phyloP scores from a whole-genome alignment of 2,113 vertebrate genomes.

The Capreolus pygargus region DNA sequence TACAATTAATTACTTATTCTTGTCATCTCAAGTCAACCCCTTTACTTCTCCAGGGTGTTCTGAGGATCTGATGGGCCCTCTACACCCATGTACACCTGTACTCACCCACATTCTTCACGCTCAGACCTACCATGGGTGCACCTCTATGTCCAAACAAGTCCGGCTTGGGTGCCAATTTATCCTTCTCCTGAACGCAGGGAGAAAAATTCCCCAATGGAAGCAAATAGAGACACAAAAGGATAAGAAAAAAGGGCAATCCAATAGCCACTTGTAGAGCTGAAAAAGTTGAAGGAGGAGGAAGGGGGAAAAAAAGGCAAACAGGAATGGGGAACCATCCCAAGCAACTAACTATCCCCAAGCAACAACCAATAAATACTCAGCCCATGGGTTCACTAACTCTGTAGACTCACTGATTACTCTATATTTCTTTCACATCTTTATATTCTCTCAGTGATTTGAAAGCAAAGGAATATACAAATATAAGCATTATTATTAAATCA shows the following conservation, averaged over 20 bases:
- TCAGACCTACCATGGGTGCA: constrained; percentile 90
- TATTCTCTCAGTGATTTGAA: background rate
- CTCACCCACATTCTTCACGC: background rate
- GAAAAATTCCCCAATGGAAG: constrained; percentile 93
- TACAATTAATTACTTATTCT: background rate
- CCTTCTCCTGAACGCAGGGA: constrained; percentile 89
- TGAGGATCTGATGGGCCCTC: background rate
- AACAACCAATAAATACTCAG: background rate
- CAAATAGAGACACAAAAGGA: constrained; percentile 89
- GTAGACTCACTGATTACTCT: background rate
- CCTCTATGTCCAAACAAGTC: constrained; percentile 91
- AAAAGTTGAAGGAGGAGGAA: constrained; percentile 33
- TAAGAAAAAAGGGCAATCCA: constrained; percentile 85
- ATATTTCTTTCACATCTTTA: background rate
- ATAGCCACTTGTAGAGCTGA: constrained; percentile 87
- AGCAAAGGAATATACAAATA: background rate
- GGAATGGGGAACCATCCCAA: background rate
- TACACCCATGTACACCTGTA: background rate
- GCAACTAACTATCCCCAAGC: background rate
- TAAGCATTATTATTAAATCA: background rate
- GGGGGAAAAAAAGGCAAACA: background rate
- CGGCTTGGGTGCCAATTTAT: constrained; percentile 89
- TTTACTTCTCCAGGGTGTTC: background rate
- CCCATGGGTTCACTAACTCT: background rate
- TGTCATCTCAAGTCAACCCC: background rate